Evolutionary conservation across 2,888 invertebrate genomes (phyloP).

Genomic region (Acleris sparsana): DNA sequence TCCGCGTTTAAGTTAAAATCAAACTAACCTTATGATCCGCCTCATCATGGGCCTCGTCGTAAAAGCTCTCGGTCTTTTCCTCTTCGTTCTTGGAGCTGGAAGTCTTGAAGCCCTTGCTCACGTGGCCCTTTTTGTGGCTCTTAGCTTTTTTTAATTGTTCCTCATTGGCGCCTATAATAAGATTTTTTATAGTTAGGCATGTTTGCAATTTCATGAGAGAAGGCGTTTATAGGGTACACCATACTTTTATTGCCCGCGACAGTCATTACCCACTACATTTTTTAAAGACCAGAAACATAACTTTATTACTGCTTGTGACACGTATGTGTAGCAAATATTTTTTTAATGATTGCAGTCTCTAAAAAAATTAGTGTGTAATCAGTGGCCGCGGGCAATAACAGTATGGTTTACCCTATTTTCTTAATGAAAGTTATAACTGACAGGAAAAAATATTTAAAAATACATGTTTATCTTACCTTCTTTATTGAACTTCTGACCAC

Average conservation of each 20-base stretch:
- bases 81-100: conserved; percentile 87
- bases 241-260: no score
- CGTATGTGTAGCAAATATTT: no score
- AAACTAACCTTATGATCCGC: conserved; percentile 75
- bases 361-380: no score
- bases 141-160: conserved; percentile 81
- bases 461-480: conserved; percentile 66
- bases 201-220: background rate
- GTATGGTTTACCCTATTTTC: no score
- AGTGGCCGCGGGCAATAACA: no score
- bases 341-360: no score
- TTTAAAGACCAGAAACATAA: no score
- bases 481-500: conserved; percentile 82
- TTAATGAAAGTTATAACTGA: background rate
- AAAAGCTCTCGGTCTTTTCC: conserved; percentile 86
- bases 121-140: conserved; percentile 86
- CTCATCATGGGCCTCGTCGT: conserved; percentile 86
- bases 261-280: no score
- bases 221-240: conserved; percentile 9
- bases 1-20: background rate
- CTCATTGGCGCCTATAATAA: conserved; percentile 74
- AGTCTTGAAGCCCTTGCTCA: conserved; percentile 86
- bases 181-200: background rate
- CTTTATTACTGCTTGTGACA: no score
- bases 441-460: conserved; percentile 7